phyloP scores from a whole-genome alignment of 2,113 vertebrate species.

The Phalacrocorax carbo region DNA sequence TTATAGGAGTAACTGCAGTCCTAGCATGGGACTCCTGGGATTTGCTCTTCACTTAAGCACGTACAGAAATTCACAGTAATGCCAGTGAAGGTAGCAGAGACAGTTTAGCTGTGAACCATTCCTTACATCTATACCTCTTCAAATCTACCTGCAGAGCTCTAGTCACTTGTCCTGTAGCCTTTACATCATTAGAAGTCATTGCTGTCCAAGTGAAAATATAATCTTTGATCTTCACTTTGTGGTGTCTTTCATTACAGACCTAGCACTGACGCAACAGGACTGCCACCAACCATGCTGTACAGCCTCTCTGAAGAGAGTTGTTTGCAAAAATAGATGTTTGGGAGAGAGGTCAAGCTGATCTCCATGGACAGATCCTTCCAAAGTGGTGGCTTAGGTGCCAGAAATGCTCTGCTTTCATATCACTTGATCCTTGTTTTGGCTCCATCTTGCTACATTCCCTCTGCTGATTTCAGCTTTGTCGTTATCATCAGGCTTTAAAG shows the following conservation, averaged over 20 bases:
- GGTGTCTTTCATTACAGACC: neutral
- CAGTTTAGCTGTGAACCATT: neutral
- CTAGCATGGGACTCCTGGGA: neutral
- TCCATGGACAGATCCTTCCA: neutral
- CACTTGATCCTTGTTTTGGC: neutral
- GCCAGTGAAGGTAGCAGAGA: neutral
- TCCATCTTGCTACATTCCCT: neutral
- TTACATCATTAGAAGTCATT: neutral
- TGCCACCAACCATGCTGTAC: neutral
- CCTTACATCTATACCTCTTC: neutral
- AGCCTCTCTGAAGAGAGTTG: neutral
- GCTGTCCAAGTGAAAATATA: neutral
- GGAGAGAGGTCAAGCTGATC: neutral
- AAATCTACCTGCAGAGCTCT: neutral
- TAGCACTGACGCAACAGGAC: neutral
- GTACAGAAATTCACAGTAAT: neutral
- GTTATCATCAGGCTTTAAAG: neutral
- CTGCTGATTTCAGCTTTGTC: slow-evolving; percentile 5
- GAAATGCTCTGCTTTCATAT: neutral
- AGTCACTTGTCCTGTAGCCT: neutral
- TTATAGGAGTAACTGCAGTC: neutral
- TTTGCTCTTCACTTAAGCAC: neutral
- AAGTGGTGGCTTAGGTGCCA: neutral
- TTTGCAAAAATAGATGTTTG: neutral
- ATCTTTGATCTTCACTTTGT: neutral